Percentiles rank a stretch among this genome's conserved stretches.
Evolutionary conservation across 2,888 invertebrate species (phyloP).

Genomic region (Chromoteleia sp.): DNA sequence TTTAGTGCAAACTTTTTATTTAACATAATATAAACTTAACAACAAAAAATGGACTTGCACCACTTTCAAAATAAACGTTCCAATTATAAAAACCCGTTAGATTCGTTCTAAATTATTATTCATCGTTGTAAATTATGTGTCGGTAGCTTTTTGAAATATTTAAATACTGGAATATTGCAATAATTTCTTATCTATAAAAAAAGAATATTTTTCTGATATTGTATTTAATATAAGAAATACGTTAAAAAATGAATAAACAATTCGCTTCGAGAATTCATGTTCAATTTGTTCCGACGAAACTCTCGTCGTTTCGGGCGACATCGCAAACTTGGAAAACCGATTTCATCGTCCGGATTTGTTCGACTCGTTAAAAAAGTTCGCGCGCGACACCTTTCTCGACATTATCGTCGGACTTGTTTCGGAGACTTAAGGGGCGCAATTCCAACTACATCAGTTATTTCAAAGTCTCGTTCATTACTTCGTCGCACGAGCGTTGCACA

Average conservation of each 20-base stretch:
- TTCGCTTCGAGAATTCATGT: background rate
- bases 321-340: conserved; percentile 36
- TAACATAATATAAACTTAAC: too few species aligned
- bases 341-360: conserved; percentile 31
- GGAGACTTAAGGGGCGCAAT: conserved; percentile 15
- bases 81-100: too few species aligned
- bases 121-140: too few species aligned
- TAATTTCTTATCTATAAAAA: too few species aligned
- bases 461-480: conserved; percentile 30
- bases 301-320: background rate
- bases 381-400: conserved; percentile 25
- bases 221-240: too few species aligned
- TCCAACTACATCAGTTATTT: conserved; percentile 32
- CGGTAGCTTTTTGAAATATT: too few species aligned
- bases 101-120: too few species aligned
- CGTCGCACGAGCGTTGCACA: conserved; percentile 5
- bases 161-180: too few species aligned
- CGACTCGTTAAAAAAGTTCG: conserved; percentile 49
- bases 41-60: too few species aligned
- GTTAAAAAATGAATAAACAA: conserved; percentile 2
- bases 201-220: too few species aligned
- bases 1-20: too few species aligned
- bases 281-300: conserved; percentile 19
- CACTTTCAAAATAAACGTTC: too few species aligned
- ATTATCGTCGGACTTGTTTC: conserved; percentile 33